Evolutionary conservation across 1,140 invertebrate species (phyloP).

Genomic region (Trichonephila inaurata): DNA sequence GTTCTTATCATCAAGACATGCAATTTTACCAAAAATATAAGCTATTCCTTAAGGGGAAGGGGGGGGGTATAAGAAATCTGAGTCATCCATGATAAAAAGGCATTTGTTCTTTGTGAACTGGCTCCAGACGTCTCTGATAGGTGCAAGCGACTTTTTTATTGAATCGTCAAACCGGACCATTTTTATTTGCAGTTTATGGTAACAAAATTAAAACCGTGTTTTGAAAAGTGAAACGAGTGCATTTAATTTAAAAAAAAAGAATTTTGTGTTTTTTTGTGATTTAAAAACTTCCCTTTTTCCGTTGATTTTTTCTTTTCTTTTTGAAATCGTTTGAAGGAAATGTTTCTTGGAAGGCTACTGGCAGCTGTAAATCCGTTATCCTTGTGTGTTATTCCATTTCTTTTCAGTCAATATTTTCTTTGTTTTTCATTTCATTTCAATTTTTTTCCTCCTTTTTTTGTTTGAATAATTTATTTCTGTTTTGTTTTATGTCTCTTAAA

Average conservation of each 20-base stretch:
- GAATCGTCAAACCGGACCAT: background rate
- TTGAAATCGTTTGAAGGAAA: background rate
- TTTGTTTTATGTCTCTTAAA: background rate
- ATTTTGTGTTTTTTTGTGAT: no score
- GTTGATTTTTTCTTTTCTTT: no score
- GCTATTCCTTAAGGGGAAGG: no score
- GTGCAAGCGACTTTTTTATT: background rate
- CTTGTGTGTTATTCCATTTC: background rate
- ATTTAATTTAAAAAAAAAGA: background rate
- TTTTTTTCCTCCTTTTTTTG: background rate
- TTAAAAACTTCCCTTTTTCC: no score
- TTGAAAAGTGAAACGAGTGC: background rate
- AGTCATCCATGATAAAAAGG: no score
- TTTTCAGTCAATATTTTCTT: background rate
- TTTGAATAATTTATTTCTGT: background rate
- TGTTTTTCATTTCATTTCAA: background rate
- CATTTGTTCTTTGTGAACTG: background rate
- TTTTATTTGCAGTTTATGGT: background rate
- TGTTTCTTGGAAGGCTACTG: background rate
- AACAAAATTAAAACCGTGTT: no score
- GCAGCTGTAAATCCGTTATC: background rate
- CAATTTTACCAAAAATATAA: no score
- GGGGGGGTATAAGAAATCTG: no score
- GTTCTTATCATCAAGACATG: no score
- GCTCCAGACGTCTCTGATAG: background rate